These are phyloP conservation scores for Rhizomys pruinosus DNA, from an alignment of 2,113 vertebrate species.

Conservation along the genomic window DNA sequence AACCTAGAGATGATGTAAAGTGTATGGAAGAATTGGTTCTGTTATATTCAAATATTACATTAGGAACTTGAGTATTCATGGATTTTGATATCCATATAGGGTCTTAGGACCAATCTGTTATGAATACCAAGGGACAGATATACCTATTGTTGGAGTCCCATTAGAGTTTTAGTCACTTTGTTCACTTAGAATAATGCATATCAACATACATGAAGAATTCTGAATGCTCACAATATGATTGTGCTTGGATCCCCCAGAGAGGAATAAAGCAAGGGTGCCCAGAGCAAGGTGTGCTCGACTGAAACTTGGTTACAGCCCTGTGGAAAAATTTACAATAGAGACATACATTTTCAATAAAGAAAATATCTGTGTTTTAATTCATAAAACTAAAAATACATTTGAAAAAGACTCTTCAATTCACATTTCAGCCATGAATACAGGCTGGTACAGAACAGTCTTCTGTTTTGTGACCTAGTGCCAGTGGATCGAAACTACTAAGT, in stretches of 20 bases:
- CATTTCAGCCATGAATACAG: conserved; percentile 11
- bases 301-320: background rate
- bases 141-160: background rate
- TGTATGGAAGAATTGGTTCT: background rate
- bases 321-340: background rate
- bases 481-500: background rate
- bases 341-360: conserved; percentile 27
- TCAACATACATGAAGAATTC: background rate
- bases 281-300: background rate
- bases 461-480: background rate
- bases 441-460: background rate
- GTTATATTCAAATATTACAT: background rate
- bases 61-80: background rate
- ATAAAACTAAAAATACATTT: conserved; percentile 29
- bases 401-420: conserved; percentile 9
- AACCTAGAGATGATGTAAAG: background rate
- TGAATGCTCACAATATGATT: background rate
- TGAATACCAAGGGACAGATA: background rate
- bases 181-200: background rate
- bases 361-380: conserved; percentile 19
- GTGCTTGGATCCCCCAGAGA: background rate
- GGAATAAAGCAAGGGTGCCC: background rate
- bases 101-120: background rate
- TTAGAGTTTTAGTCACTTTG: background rate
- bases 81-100: background rate